These are phyloP conservation scores for Drosophila tani DNA, from an alignment of 1,140 invertebrate species.

Conservation along the genomic window DNA sequence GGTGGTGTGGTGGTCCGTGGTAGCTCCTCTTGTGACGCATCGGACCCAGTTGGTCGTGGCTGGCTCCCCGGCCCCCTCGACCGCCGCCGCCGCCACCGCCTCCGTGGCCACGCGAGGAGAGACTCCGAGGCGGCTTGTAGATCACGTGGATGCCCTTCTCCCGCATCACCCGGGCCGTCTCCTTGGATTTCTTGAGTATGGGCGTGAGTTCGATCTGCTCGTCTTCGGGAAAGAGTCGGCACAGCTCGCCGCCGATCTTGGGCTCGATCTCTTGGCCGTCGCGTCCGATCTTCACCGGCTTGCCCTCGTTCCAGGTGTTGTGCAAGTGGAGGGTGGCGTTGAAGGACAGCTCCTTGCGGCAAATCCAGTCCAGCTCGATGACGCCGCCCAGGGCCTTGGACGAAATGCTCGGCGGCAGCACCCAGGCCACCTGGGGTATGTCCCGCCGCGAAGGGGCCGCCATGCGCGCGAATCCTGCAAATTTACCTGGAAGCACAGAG, in stretches of 20 bases:
- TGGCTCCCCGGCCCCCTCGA: slow-evolving; percentile 44
- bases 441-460: slow-evolving; percentile 95
- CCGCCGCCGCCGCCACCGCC: slow-evolving; percentile 81
- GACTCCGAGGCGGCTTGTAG: slow-evolving; percentile 85
- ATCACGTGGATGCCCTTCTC: slow-evolving; percentile 86
- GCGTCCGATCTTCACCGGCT: slow-evolving; percentile 98
- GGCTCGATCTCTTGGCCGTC: slow-evolving; percentile 99
- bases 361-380: slow-evolving; percentile 98
- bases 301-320: slow-evolving; percentile 99
- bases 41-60: slow-evolving; percentile 73
- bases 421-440: slow-evolving; percentile 96
- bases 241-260: slow-evolving; percentile 96
- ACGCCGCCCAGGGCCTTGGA: slow-evolving; percentile 97
- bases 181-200: slow-evolving; percentile 95
- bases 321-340: slow-evolving; percentile 96
- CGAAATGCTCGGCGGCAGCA: slow-evolving; percentile 96
- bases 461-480: slow-evolving; percentile 96
- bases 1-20: slow-evolving; percentile 79
- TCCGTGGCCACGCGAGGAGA: slow-evolving; percentile 85
- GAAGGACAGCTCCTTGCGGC: slow-evolving; percentile 96
- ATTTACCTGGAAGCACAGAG: slow-evolving; percentile 86
- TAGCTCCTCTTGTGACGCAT: slow-evolving; percentile 71
- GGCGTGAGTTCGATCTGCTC: slow-evolving; percentile 96
- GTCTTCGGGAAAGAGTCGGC: slow-evolving; percentile 97
- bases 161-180: slow-evolving; percentile 88